Base-by-base conservation (phyloP, 2,888 invertebrate species). In the Drosophila pegasa region DNA sequence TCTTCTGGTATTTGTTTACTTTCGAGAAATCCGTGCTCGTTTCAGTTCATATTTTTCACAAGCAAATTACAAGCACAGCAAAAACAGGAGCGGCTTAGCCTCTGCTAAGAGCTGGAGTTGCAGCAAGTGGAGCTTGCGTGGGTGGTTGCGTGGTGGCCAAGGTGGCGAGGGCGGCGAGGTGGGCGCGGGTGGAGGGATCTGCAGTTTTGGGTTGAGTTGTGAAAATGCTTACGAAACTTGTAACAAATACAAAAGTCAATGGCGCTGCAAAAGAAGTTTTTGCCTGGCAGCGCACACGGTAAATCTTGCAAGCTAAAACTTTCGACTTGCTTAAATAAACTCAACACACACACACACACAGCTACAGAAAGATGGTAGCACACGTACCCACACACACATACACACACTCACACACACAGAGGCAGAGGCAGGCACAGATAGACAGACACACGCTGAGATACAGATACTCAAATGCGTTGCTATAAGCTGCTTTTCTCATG, bases 291-390 rank as follows among this genome's bases (percentile, higher is more conserved):
- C 65, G 84, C 73, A 78, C 74, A 85, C 80, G 87, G 84, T 86
- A 87, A 88, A 88, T 87, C 87, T 88, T 86, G 71, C 78, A 58
- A 78, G 80, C 80, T 72, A 86, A 88, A 88, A 89, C 88, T 88
- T 89, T 87, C 78, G 78, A 84, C 79, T 88, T 78, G 77, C 88
- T 87, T 87, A 87, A 86, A 84, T 87, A 88, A 88, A 84, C 86
- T 78, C 68, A 73, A 54, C 72, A 73, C 73, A 82, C 70, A 59
- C 38, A 59, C 35, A 65, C 18, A 63, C 35, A 61, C 35, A 47
- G n/a, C n/a, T 12, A 71, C 20, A 48, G 51, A 38, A n/a, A 55
- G 41, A 33, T 41, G 31, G 22, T 22, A 38, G 22, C 27, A 64
- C 22, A 59, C 38, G 31, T 35, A 29, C 45, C 59, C 27, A 43